Base-by-base conservation (phyloP, 2,113 vertebrate species). In the Lycocorax pyrrhopterus region DNA sequence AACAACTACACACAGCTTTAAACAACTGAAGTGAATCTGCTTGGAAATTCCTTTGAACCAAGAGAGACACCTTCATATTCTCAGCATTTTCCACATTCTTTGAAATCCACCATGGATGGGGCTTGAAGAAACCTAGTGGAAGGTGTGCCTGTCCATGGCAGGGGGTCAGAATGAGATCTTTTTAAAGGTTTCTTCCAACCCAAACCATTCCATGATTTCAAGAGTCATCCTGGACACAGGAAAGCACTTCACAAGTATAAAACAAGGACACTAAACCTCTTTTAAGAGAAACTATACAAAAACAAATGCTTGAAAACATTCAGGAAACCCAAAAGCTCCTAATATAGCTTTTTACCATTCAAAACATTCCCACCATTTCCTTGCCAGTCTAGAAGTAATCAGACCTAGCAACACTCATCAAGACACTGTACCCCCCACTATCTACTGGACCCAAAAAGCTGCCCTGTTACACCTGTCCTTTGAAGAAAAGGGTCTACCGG, bases 371-470 rank as follows among this genome's bases (percentile, higher is more conserved):
- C 6, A 4, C 35, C 3, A 3, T 58, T 68, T 82, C 37, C n/a
- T 49, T 62, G 43, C 16, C 0, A 0, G 9, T n/a, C 44, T 53
- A 39, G 17, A 78, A 53, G 14, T 1, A 1, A 63, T 49, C 33
- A 58, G 43, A 58, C 13, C 19, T 20, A 56, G 9, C 37, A 49
- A 30, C 2, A 2, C 5, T 71, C 7, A 87, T 16, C 13, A 23
- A 60, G 29, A 59, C 33, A 56, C 7, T 35, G 19, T 17, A 30
- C 8, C 25, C 5, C 2, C 12, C 14, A 7, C 11, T 16, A 33
- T 5, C 17, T 37, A 37, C n/a, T 13, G 10, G 19, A 86, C 55
- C 26, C 23, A 47, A 73, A 92, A 63, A 47, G 11, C 20, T 64
- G 21, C 7, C 12, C 69, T 52, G 17, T 39, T 43, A 10, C 0